A percentile compares a stretch with the other conserved stretches of the same genome.
phyloP scores from a whole-genome alignment of 92 coral and sea anemone genomes.

The Palythoa grandiflora region DNA sequence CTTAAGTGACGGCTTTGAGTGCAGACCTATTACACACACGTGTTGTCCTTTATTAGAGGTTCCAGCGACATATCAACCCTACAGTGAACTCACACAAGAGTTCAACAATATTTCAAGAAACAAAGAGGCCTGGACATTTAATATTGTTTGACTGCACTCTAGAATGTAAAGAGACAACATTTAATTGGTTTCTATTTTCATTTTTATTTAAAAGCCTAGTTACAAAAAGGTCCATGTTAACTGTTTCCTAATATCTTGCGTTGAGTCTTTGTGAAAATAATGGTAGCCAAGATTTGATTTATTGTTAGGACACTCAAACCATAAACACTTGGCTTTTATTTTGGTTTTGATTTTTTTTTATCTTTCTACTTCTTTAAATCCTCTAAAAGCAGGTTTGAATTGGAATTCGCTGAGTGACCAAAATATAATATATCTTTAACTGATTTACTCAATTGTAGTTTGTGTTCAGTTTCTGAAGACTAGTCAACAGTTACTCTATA shows the following conservation, averaged over 20 bases:
- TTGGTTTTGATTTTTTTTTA: slow-evolving; percentile 5
- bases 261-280: background rate
- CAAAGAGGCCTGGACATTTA: slow-evolving; percentile 51
- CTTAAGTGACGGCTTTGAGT: background rate
- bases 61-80: slow-evolving; percentile 64
- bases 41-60: slow-evolving; percentile 54
- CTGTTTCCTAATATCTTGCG: background rate
- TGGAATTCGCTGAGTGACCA: slow-evolving; percentile 2
- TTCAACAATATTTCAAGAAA: slow-evolving; percentile 55
- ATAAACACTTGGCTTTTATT: slow-evolving; percentile 12
- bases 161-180: slow-evolving; percentile 4
- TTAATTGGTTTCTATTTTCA: background rate
- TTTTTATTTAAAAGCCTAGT: background rate
- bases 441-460: slow-evolving; percentile 1
- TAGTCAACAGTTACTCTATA: background rate
- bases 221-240: background rate
- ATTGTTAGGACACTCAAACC: slow-evolving; percentile 5
- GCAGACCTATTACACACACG: slow-evolving; percentile 56
- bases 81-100: slow-evolving; percentile 63
- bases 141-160: slow-evolving; percentile 46
- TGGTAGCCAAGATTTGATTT: slow-evolving; percentile 6
- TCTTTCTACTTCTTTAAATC: too few species aligned
- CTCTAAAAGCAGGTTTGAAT: too few species aligned
- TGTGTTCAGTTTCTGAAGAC: background rate
- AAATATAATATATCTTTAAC: background rate